Conservation (phyloP, 1,140 invertebrate species). For the Hestina assimilis region DNA sequence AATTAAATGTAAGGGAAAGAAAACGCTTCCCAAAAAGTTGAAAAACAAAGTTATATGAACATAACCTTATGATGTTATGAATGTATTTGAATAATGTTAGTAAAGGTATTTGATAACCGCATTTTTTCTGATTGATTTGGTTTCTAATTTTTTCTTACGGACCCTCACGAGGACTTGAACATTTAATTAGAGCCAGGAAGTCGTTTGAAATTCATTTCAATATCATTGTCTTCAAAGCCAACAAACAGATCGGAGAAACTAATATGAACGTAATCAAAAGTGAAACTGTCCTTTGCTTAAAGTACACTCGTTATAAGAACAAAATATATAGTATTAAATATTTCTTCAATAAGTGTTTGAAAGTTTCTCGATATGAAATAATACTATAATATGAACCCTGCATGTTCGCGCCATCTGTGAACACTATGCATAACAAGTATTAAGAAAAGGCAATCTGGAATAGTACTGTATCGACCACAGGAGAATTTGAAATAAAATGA, state of each 20-base stretch:
- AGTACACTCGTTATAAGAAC: background rate
- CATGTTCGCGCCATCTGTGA: constrained; percentile 16
- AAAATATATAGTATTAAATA: constrained; percentile 11
- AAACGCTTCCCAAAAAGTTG: no score
- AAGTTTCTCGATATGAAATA: constrained; percentile 15
- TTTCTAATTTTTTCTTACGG: no score
- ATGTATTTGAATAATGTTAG: background rate
- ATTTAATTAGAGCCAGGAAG: constrained; percentile 7
- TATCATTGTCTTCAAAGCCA: constrained; percentile 3
- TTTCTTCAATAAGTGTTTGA: constrained; percentile 8
- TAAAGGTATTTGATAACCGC: no score
- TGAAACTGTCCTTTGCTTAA: background rate
- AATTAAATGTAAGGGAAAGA: no score
- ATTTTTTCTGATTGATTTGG: no score
- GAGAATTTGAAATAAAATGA: constrained; percentile 5
- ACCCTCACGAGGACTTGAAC: constrained; percentile 6
- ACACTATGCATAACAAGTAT: constrained; percentile 19
- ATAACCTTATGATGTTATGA: no score
- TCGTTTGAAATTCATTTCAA: constrained; percentile 12
- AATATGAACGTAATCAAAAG: background rate
- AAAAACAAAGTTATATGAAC: no score
- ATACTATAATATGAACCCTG: constrained; percentile 19
- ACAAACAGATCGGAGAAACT: constrained; percentile 4
- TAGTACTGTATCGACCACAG: constrained; percentile 3
- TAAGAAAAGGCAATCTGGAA: constrained; percentile 14